Base-by-base conservation (phyloP, 2,797 vertebrate species). In the Pantherophis vulpinus region DNA sequence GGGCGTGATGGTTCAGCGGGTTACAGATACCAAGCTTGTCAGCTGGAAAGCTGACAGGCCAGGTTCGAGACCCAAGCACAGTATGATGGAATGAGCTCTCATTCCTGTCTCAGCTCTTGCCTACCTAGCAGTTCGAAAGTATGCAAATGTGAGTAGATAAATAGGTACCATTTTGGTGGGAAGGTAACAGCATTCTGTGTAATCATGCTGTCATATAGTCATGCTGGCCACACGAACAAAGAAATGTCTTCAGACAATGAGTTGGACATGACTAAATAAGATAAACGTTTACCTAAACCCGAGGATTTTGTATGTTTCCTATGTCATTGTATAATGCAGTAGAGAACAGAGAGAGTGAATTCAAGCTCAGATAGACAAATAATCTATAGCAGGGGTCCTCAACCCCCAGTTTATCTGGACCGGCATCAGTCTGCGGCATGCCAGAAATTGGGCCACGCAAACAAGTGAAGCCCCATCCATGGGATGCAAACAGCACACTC, bases 1-100 rank as follows among this genome's bases (percentile, higher is more conserved):
- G 14, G n/a, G 5, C 0, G 14, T 3, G 5, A 32, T 32, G n/a
- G n/a, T 14, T 74, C 14, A 74, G n/a, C 0, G 0, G 29, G n/a
- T 70, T 70, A 70, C 32, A 70, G n/a, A 32, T 13, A 70, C 5
- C n/a, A n/a, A 70, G 29, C n/a, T 70, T 32, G 29, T 70, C n/a
- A 32, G 3, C 61, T 29, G 63, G 5, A n/a, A 66, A 66, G 12
- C 2, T 66, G 29, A 14, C 29, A 16, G 63, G n/a, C 63, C 63
- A 70, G n/a, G 63, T 70, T 70, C 2, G 5, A 70, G 13, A 32
- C 5, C n/a, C n/a, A 32, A 16, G n/a, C 63, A n/a, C 63, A 2
- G 2, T 32, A n/a, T 2, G 25, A 61, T 61, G 9, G 25, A 25
- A 2, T 32, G 29, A 70, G 13, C 5, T 70, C 29, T 70, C 29